These are phyloP conservation scores for Emberiza fucata DNA, from an alignment of 2,113 vertebrate species.

Conservation along the genomic window DNA sequence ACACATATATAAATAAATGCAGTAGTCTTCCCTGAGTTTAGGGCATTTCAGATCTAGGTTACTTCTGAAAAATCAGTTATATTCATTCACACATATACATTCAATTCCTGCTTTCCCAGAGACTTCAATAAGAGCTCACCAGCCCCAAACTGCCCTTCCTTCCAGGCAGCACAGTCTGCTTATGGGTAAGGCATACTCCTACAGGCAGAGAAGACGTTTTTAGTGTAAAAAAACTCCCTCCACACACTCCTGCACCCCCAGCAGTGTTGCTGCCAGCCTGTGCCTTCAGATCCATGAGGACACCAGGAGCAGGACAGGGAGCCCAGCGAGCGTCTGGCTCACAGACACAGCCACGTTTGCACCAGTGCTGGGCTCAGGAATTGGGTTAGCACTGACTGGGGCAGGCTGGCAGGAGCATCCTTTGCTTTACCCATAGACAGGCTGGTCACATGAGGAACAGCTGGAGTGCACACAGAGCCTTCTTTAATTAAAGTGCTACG, in stretches of 20 bases:
- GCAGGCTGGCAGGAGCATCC: background rate
- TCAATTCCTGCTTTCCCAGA: background rate
- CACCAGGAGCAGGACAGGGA: accelerated
- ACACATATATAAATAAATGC: background rate
- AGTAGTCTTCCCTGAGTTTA: background rate
- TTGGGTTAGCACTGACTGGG: constrained; percentile 6
- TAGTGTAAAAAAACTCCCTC: background rate
- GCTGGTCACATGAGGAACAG: constrained; percentile 53
- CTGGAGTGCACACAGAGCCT: constrained; percentile 54
- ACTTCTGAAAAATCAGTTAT: background rate
- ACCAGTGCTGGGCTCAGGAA: background rate
- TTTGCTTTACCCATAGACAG: constrained; percentile 9
- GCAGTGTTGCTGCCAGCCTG: background rate
- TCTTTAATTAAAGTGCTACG: constrained; percentile 64
- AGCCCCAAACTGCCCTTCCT: background rate
- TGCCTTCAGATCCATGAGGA: background rate
- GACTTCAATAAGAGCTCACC: background rate
- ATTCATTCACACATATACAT: background rate
- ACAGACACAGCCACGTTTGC: background rate
- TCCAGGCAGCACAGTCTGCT: background rate
- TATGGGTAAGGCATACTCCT: background rate
- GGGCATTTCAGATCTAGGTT: background rate
- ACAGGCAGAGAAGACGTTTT: background rate
- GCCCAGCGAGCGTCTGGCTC: background rate
- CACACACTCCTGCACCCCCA: accelerated